Base-by-base conservation (phyloP, 1,140 invertebrate species). In the Bombus soroeensis region DNA sequence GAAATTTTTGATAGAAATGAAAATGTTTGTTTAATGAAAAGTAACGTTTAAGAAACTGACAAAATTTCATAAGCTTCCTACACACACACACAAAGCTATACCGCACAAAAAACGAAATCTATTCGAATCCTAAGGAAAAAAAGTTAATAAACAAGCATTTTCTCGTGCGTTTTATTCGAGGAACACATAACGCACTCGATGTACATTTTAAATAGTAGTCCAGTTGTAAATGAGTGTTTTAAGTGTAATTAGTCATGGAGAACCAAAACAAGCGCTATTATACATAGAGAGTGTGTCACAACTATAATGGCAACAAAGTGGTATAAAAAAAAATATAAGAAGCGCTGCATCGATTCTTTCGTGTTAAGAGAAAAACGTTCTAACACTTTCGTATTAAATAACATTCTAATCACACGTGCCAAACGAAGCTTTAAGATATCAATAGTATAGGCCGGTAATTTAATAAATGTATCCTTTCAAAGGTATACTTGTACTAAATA, bases 401-500 rank as follows among this genome's bases (percentile, higher is more conserved):
- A 94, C 92, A 94, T 95, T 95, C 92, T 94, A 94, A 95, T 94
- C 92, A 94, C 93, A 95, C 90, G 94, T 95, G 94, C 94, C 94
- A 95, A 95, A 91, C 88, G 89, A 93, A 93, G 91, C 93, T 93
- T 93, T 94, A 92, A 93, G 84, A 79, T 81, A 86, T 91, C 82
- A 57, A 70, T 71, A 64, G 78, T 70, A 37, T 79, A 79, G 37
- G 59, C 34, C 74, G 34, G 39, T 64, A 71, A 47, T 32, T 37
- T 82, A 76, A 73, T 85, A 85, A 85, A 79, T 85, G 83, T 85
- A 77, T 85, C 66, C 68, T 80, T 80, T 85, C 68, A 71, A 80
- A 70, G 18, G 53, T 80, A 53, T 70, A 80, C 53, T 64, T 39
- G 25, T 47, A 80, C 37, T 32, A 70, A 70, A 70, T 80, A 47